Percentiles rank a stretch among this genome's conserved stretches.
Conservation (phyloP, 2,888 invertebrate genomes). For the Steromphala cineraria region DNA sequence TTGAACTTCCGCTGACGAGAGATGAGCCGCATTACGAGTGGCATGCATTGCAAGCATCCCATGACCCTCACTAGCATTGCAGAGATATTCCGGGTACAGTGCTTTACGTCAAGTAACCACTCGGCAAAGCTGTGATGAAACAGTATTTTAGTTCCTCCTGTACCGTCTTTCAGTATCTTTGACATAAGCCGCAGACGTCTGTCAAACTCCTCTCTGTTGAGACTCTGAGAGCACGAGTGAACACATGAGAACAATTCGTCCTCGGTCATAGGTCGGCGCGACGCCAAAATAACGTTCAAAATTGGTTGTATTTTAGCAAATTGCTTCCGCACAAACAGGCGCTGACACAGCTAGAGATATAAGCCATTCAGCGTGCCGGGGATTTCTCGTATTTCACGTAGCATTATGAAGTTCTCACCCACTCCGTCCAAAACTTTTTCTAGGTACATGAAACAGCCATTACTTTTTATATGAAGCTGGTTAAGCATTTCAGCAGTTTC, state of each 20-base stretch:
- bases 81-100: constrained; percentile 95
- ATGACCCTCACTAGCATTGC: constrained; percentile 86
- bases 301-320: constrained; percentile 85
- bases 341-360: constrained; percentile 95
- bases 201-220: constrained; percentile 76
- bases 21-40: constrained; percentile 78
- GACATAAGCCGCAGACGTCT: constrained; percentile 62
- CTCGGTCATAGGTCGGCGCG: constrained; percentile 84
- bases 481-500: constrained; percentile 96
- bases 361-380: constrained; percentile 96
- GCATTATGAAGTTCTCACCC: constrained; percentile 92
- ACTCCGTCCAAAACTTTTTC: constrained; percentile 85
- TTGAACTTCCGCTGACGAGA: constrained; percentile 75
- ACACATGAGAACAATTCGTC: constrained; percentile 88
- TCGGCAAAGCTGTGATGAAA: constrained; percentile 97
- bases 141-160: constrained; percentile 80
- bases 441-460: constrained; percentile 80
- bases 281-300: constrained; percentile 90
- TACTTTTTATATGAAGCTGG: constrained; percentile 95
- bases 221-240: constrained; percentile 85
- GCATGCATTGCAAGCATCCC: constrained; percentile 81
- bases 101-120: constrained; percentile 97
- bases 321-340: constrained; percentile 89
- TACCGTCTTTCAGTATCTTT: constrained; percentile 84
- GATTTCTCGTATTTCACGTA: constrained; percentile 91